Conservation (phyloP, 2,113 vertebrate species). For the Salvator merianae region DNA sequence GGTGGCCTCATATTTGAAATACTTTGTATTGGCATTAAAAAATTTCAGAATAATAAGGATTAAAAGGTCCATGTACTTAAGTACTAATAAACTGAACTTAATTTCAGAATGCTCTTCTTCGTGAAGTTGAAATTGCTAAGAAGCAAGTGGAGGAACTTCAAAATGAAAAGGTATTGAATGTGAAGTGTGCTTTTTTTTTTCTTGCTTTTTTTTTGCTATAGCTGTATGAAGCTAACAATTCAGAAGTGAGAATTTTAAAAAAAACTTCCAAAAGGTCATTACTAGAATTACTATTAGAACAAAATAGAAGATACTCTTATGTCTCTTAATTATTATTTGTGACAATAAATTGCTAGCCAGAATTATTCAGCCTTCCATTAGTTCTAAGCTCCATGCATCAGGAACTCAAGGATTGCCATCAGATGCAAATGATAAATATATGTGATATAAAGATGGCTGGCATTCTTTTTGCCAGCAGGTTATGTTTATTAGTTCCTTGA, state of each 20-base stretch:
- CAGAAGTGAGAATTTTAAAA: not conserved
- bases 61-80: not conserved
- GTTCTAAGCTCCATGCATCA: not conserved
- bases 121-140: slow-evolving; percentile 91
- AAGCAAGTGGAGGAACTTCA: slow-evolving; percentile 94
- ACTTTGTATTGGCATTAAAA: not conserved
- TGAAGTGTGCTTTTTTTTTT: too few species aligned
- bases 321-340: not conserved
- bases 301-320: not conserved
- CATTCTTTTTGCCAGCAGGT: too few species aligned
- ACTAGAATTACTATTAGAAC: not conserved
- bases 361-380: not conserved
- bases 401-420: not conserved
- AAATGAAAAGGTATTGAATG: slow-evolving; percentile 87
- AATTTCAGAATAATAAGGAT: not conserved
- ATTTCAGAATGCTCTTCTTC: slow-evolving; percentile 87
- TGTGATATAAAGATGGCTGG: too few species aligned
- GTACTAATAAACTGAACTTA: slow-evolving; percentile 11
- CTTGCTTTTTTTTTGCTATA: not conserved
- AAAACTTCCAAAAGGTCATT: not conserved
- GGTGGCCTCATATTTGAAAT: too few species aligned
- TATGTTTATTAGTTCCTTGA: too few species aligned
- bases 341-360: not conserved
- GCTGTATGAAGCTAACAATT: not conserved
- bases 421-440: not conserved